A percentile compares a stretch with the other conserved stretches of the same genome.
Evolutionary conservation across 2,797 vertebrate species (phyloP).

Genomic region (Coregonus sp.): DNA sequence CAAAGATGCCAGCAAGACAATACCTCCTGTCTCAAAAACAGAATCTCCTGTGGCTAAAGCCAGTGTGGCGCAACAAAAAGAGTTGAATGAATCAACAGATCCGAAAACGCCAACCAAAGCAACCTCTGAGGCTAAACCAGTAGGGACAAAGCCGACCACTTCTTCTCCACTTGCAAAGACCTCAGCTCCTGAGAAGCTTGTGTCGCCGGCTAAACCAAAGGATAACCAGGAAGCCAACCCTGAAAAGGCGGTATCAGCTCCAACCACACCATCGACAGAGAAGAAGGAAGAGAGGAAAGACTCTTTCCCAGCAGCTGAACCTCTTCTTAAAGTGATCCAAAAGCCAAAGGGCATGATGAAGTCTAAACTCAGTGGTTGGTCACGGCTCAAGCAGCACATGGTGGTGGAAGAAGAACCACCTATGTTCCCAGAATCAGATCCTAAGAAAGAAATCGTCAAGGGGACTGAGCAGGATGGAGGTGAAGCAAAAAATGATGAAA

Average conservation of each 20-base stretch:
- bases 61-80: conserved; percentile 25
- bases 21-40: conserved; percentile 55
- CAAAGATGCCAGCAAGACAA: conserved; percentile 52
- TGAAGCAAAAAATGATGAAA: conserved; percentile 27
- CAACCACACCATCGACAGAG: conserved; percentile 30
- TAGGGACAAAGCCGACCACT: conserved; percentile 27
- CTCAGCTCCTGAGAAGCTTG: conserved; percentile 30
- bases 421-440: conserved; percentile 63
- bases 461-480: conserved; percentile 37
- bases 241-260: conserved; percentile 26
- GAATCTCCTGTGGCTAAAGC: conserved; percentile 32
- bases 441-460: conserved; percentile 44
- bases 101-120: conserved; percentile 29
- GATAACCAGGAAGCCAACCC: conserved; percentile 40
- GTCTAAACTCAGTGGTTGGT: conserved; percentile 82
- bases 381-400: conserved; percentile 88
- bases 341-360: conserved; percentile 75
- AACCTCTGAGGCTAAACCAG: conserved; percentile 33
- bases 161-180: conserved; percentile 15
- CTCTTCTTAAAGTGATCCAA: conserved; percentile 64
- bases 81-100: conserved; percentile 36
- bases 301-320: conserved; percentile 50
- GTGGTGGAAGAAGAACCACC: conserved; percentile 81
- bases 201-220: conserved; percentile 30
- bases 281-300: conserved; percentile 38